A percentile compares a stretch with the other conserved stretches of the same genome.
phyloP scores from a whole-genome alignment of 2,797 vertebrate genomes.

The Enteromius thamalakanensis region DNA sequence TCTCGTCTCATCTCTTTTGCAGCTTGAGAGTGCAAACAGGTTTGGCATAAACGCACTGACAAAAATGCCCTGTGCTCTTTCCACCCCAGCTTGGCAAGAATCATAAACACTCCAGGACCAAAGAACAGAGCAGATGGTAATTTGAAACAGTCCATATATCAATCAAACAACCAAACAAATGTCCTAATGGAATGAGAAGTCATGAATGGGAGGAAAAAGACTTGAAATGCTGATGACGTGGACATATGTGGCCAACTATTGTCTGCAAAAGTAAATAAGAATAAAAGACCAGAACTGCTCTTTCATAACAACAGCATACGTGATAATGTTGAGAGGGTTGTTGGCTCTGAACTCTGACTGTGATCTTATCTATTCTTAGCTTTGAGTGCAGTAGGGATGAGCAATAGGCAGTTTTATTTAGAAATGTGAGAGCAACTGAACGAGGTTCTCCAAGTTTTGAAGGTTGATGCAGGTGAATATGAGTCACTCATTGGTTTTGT shows the following conservation, averaged over 20 bases:
- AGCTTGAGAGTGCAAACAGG: constrained; percentile 23
- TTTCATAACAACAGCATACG: constrained; percentile 42
- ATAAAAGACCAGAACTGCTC: constrained; percentile 6
- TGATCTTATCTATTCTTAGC: constrained; percentile 47
- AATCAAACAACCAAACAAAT: constrained; percentile 16
- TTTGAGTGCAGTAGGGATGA: constrained; percentile 22
- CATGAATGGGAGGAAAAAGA: not conserved
- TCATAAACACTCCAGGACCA: not conserved
- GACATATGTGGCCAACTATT: not conserved
- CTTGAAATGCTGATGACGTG: not conserved
- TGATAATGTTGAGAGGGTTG: constrained; percentile 35
- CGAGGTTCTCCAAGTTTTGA: constrained; percentile 19
- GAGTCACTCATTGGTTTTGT: constrained; percentile 21
- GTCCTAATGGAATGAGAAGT: not conserved
- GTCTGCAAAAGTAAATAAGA: not conserved
- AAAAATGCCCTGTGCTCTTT: constrained; percentile 4
- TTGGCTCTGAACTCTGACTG: constrained; percentile 25
- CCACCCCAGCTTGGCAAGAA: constrained; percentile 17
- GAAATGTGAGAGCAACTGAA: constrained; percentile 21
- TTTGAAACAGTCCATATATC: not conserved
- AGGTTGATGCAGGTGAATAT: constrained; percentile 24
- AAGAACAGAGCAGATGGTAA: constrained; percentile 11
- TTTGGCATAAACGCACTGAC: constrained; percentile 24
- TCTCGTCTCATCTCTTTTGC: constrained; percentile 13
- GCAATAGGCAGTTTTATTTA: constrained; percentile 44